These are phyloP conservation scores for Lithophane semibrunnea DNA, from an alignment of 2,888 invertebrate species.

Conservation along the genomic window DNA sequence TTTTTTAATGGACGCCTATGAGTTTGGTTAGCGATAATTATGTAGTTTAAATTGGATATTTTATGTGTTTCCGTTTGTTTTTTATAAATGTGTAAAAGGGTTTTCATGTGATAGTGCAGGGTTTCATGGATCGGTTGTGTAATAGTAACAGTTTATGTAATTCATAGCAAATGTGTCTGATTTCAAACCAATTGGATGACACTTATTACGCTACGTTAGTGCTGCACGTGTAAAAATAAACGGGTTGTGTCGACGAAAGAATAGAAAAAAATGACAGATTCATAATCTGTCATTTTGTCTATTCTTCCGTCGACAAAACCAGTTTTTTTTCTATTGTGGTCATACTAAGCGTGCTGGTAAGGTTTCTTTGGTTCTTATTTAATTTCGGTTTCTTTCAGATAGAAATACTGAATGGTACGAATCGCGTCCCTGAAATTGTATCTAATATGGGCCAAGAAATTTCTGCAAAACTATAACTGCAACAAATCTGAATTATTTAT, in stretches of 20 bases:
- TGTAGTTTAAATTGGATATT: constrained; percentile 37
- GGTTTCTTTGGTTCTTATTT: background rate
- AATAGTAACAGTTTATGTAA: background rate
- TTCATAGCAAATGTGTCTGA: background rate
- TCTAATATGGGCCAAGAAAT: no score
- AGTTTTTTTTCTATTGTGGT: no score
- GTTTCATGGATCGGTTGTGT: background rate
- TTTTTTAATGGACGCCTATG: constrained; percentile 74
- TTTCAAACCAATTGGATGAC: background rate
- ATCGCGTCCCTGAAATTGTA: no score
- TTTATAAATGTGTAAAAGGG: background rate
- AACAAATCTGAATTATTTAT: no score
- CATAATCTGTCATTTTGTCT: no score
- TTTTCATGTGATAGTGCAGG: background rate
- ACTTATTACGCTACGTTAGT: background rate
- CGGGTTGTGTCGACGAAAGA: no score
- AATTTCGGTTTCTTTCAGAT: background rate
- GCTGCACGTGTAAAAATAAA: no score
- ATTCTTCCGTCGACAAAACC: no score
- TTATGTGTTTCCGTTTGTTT: constrained; percentile 11
- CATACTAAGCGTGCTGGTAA: no score
- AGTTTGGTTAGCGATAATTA: constrained; percentile 56
- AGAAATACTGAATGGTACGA: no score
- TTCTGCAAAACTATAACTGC: no score
- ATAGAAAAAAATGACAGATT: no score